Conservation (phyloP, 2,797 vertebrate genomes). For the Holocentrus rufus region DNA sequence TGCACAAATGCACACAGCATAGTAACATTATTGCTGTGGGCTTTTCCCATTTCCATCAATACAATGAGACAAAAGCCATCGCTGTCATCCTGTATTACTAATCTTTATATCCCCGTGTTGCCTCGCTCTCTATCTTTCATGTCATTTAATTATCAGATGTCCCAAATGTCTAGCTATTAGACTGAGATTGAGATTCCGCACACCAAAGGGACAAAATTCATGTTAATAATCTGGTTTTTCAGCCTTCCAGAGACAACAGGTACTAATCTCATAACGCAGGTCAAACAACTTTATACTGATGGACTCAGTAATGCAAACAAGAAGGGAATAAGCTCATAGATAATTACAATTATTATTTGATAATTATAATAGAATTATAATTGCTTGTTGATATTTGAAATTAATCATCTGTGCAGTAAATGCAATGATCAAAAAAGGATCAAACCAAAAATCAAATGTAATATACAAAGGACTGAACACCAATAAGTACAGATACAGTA, state of each 20-base stretch:
- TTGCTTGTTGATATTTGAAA: slow-evolving; percentile 47
- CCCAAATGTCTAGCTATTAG: neutral
- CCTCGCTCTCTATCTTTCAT: neutral
- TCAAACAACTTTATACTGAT: neutral
- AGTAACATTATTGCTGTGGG: neutral
- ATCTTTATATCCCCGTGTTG: neutral
- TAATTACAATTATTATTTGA: too few species aligned
- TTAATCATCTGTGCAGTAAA: slow-evolving; percentile 45
- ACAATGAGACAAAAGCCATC: neutral
- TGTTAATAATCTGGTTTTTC: neutral
- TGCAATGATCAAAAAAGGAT: neutral
- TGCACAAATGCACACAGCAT: neutral
- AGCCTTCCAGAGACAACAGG: neutral
- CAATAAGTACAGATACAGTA: slow-evolving; percentile 1
- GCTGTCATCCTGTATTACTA: slow-evolving; percentile 9
- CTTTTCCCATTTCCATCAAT: neutral
- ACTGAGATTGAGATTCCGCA: neutral
- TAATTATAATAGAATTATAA: too few species aligned
- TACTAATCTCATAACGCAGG: neutral
- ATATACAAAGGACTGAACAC: neutral
- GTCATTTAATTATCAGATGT: neutral
- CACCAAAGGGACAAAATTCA: neutral
- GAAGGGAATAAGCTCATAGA: neutral
- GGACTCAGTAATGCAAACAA: neutral
- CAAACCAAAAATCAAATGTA: neutral